Evolutionary conservation across 2,797 vertebrate genomes (phyloP), one percentile per base, ranked within the genome.

Genomic region (Lutjanus argentimaculatus): DNA sequence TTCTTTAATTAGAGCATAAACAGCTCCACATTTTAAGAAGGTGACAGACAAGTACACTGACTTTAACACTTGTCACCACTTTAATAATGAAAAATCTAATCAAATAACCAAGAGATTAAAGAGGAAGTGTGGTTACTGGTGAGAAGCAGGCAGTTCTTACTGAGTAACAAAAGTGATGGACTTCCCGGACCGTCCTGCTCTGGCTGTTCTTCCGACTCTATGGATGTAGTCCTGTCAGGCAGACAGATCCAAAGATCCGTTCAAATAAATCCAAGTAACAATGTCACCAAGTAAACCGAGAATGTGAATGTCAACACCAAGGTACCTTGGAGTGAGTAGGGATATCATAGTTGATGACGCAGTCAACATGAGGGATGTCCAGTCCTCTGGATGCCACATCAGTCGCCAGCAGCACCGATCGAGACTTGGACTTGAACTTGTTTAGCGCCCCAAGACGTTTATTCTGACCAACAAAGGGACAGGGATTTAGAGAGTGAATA

Each of bases 331-430:
- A 99, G 89, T 99, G 99, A 0, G 98, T 99, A 73, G 98, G 99
- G 93, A 99, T 99, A 95, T 99, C 99, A 25, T 99, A 98, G 95
- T 99, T 99, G 85, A 99, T 97, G 82, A 99, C 98, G 0, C 99
- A 98, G 93, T 99, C 98, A 0, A 99, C 97, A 0, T 99, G 99
- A 21, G 99, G 98, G 67, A 99, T 99, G 90, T 99, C 98, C 82
- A 99, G 92, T 2, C 98, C 98, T 83, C 98, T 96, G 86, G 98
- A 99, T 2, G 99, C 98, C 87, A 99, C 98, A 21, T 99, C 99
- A 0, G 99, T 99, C 1, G 99, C 98, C 85, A 99, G 93, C 77
- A 99, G 95, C 86, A 99, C 97, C 0, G 98, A 99, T 9, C 98
- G 97, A 63, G 97, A 95, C 92, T 99, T 99, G 9, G 98, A 97